Percentiles rank a stretch among this genome's conserved stretches.
phyloP scores from a whole-genome alignment of 1,140 invertebrate genomes.

The Homalodisca vitripennis region DNA sequence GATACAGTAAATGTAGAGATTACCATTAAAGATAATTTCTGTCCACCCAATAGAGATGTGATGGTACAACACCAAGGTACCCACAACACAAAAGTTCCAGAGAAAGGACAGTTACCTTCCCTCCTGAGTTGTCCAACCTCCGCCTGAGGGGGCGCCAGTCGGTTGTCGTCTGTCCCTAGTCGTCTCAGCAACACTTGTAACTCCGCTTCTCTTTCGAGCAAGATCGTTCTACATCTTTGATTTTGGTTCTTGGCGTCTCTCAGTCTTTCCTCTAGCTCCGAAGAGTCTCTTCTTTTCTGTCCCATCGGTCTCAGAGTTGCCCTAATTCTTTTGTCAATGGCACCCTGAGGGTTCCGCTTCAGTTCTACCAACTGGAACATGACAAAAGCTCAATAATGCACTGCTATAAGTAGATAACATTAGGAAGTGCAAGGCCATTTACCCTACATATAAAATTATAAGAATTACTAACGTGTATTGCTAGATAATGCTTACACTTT shows the following conservation, averaged over 20 bases:
- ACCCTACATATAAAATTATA: no score
- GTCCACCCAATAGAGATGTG: no score
- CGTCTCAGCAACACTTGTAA: conserved; percentile 61
- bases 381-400: no score
- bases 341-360: conserved; percentile 81
- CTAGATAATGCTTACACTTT: no score
- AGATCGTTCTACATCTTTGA: conserved; percentile 71
- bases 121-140: conserved; percentile 35
- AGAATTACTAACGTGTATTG: no score
- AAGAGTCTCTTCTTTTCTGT: conserved; percentile 67
- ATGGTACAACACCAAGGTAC: no score
- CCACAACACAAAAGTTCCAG: no score
- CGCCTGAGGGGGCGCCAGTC: conserved; percentile 17
- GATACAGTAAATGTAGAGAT: no score
- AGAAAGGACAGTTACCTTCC: no score
- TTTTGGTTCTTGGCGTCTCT: conserved; percentile 76
- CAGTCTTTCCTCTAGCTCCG: conserved; percentile 74
- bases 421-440: no score
- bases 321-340: conserved; percentile 74
- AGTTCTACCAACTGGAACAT: conserved; percentile 81
- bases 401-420: no score
- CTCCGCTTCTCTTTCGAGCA: conserved; percentile 77
- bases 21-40: no score
- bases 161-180: conserved; percentile 48
- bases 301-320: conserved; percentile 75